Evolutionary conservation across 2,113 vertebrate genomes (phyloP).

Genomic region (Erinaceus europaeus): DNA sequence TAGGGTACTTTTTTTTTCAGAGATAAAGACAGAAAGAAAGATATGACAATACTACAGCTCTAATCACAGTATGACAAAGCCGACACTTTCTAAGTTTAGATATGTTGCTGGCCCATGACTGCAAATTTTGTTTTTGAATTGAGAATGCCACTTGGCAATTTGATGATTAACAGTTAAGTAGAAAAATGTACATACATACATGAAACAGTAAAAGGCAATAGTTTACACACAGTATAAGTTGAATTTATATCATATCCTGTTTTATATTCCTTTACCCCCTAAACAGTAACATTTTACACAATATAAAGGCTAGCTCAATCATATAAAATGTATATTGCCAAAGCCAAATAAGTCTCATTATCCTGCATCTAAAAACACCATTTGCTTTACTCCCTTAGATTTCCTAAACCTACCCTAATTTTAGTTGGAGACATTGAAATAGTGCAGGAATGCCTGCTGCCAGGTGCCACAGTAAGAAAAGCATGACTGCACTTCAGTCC

Average conservation of each 20-base stretch:
- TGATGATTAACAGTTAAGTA: background rate
- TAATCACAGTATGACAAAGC: no score
- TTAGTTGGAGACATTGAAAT: conserved; percentile 7
- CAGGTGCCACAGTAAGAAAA: no score
- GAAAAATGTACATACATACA: background rate
- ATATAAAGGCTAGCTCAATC: background rate
- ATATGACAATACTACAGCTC: no score
- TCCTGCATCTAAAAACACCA: background rate
- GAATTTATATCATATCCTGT: background rate
- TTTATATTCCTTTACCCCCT: background rate
- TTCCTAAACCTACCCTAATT: conserved; percentile 21
- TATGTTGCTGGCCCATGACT: no score
- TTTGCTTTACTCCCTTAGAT: background rate
- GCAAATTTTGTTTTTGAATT: background rate
- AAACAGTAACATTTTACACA: background rate
- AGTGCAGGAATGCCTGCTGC: no score
- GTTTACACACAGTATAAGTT: background rate
- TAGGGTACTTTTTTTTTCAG: no score
- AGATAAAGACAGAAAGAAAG: no score
- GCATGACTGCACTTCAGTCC: no score
- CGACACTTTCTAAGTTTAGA: no score
- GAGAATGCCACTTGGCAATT: background rate
- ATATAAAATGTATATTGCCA: background rate
- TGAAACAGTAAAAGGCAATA: background rate
- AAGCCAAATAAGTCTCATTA: background rate